phyloP scores from a whole-genome alignment of 2,113 vertebrate genomes.

The Turdus rufiventris region DNA sequence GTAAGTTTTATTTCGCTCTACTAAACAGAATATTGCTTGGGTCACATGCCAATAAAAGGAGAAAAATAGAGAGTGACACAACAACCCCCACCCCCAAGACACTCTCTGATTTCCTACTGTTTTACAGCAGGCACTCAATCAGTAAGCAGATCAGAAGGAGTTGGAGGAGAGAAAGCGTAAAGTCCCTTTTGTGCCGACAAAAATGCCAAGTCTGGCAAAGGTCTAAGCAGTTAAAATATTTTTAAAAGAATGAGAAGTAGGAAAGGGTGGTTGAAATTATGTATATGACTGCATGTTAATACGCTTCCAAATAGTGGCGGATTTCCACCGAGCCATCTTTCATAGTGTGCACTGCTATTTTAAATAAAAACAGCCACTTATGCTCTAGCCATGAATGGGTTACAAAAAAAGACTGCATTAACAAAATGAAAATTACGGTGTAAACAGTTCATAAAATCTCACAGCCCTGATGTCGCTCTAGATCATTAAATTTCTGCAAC shows the following conservation, averaged over 20 bases:
- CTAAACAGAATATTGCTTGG: constrained; percentile 63
- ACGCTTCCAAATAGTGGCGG: constrained; percentile 50
- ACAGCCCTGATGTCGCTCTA: constrained; percentile 99
- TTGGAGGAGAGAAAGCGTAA: constrained; percentile 42
- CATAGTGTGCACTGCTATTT: constrained; percentile 61
- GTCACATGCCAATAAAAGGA: constrained; percentile 66
- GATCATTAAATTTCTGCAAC: constrained; percentile 99
- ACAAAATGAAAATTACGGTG: constrained; percentile 99
- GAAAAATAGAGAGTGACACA: constrained; percentile 36
- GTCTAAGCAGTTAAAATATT: constrained; percentile 78
- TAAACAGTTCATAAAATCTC: constrained; percentile 99
- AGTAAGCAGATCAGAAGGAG: constrained; percentile 70
- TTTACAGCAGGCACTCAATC: constrained; percentile 75
- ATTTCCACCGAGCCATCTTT: constrained; percentile 55
- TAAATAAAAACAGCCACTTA: constrained; percentile 77
- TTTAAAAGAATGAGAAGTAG: constrained; percentile 71
- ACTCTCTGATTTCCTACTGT: constrained; percentile 67
- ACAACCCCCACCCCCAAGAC: constrained; percentile 59
- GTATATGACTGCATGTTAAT: constrained; percentile 53
- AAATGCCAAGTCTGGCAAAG: constrained; percentile 69
- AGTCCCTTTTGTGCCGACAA: constrained; percentile 66
- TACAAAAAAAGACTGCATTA: constrained; percentile 96
- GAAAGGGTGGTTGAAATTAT: constrained; percentile 60
- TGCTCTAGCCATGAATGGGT: constrained; percentile 82
- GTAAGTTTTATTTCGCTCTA: constrained; percentile 45